These are phyloP conservation scores for Bhutanitis thaidina DNA, from an alignment of 2,888 invertebrate genomes.

Conservation along the genomic window DNA sequence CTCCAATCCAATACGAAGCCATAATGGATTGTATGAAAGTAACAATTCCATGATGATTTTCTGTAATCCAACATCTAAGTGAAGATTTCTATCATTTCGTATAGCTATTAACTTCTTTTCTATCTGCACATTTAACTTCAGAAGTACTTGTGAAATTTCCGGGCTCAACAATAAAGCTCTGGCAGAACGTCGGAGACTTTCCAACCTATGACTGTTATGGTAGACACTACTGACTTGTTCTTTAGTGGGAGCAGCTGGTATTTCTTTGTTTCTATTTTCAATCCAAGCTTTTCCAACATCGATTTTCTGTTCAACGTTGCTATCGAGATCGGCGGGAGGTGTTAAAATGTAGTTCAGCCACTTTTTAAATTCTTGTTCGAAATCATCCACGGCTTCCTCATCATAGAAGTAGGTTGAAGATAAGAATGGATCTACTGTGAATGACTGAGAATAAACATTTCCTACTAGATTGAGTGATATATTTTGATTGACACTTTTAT, in stretches of 20 bases:
- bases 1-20: conserved; percentile 93
- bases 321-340: conserved; percentile 85
- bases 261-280: conserved; percentile 84
- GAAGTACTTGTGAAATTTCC: conserved; percentile 81
- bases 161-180: conserved; percentile 82
- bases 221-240: conserved; percentile 84
- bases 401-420: conserved; percentile 84
- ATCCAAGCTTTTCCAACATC: conserved; percentile 88
- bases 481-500: conserved; percentile 67
- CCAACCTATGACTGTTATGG: conserved; percentile 83
- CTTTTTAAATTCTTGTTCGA: conserved; percentile 86
- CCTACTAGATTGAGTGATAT: conserved; percentile 56
- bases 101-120: conserved; percentile 87
- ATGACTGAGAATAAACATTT: conserved; percentile 68
- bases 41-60: conserved; percentile 87
- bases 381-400: conserved; percentile 83
- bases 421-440: conserved; percentile 83
- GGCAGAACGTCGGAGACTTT: conserved; percentile 83
- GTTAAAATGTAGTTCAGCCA: conserved; percentile 90
- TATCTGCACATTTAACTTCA: conserved; percentile 84
- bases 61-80: conserved; percentile 90
- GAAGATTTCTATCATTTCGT: conserved; percentile 88
- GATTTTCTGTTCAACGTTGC: conserved; percentile 80
- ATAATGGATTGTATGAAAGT: conserved; percentile 92
- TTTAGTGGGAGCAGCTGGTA: conserved; percentile 84